phyloP scores from a whole-genome alignment of 2,888 invertebrate genomes.

The Caenorhabditis sp. region DNA sequence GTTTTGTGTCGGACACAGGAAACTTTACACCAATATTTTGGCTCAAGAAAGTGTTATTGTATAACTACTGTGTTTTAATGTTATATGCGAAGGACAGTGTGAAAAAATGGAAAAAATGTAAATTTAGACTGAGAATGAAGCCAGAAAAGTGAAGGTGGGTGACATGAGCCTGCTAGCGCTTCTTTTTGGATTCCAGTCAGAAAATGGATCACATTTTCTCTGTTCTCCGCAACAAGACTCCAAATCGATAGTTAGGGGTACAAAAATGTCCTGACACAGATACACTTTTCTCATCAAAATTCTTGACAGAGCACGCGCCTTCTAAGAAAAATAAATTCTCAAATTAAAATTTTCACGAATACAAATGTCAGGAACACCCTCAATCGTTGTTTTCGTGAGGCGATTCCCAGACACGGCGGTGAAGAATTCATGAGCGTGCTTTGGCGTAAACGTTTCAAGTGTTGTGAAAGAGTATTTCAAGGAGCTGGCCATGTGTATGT shows the following conservation, averaged over 20 bases:
- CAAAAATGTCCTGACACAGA: no score
- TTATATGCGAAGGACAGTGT: constrained; percentile 4
- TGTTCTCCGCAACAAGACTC: no score
- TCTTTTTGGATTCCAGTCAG: background rate
- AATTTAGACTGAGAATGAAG: constrained; percentile 37
- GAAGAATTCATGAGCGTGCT: constrained; percentile 24
- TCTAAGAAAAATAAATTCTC: no score
- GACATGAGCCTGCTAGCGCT: constrained; percentile 15
- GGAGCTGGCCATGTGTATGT: background rate
- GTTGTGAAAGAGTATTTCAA: background rate
- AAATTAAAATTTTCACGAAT: no score
- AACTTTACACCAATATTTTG: background rate
- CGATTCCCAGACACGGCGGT: background rate
- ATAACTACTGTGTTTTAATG: no score
- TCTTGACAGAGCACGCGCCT: no score
- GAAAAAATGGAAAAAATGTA: background rate
- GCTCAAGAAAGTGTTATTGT: background rate
- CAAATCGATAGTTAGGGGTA: no score
- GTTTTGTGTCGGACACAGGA: no score
- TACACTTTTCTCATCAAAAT: no score
- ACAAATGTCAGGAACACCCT: constrained; percentile 14
- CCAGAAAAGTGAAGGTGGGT: constrained; percentile 38
- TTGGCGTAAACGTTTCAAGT: constrained; percentile 12
- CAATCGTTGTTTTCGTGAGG: constrained; percentile 4
- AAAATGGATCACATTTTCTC: no score